Evolutionary conservation across 64 coral and sea anemone genomes (phyloP).

Genomic region (Platygyra sinensis): DNA sequence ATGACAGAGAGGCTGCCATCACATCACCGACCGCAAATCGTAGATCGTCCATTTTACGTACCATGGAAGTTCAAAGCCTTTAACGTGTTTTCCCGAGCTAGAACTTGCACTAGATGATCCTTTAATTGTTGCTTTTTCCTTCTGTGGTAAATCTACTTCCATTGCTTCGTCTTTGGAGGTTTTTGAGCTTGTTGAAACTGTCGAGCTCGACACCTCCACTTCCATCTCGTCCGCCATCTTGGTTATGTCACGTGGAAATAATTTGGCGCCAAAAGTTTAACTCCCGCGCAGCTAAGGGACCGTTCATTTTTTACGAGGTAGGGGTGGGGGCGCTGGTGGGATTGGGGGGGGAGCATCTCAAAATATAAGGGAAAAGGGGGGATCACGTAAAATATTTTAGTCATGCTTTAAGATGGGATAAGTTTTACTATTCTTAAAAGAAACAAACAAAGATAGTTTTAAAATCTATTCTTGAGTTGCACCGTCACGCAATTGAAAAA

Average conservation of each 20-base stretch:
- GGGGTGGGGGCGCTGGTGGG: too few relatives aligned
- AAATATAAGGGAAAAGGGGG: too few relatives aligned
- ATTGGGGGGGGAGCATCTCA: too few relatives aligned
- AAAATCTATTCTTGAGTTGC: too few relatives aligned
- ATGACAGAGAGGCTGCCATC: too few relatives aligned
- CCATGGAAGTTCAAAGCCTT: conserved; percentile 90
- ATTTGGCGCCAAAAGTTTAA: conserved; percentile 68
- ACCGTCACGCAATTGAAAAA: too few relatives aligned
- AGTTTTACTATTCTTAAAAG: too few relatives aligned
- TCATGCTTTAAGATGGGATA: too few relatives aligned
- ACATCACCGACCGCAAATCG: too few relatives aligned
- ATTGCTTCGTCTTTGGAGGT: conserved; percentile 48
- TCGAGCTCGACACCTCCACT: not conserved
- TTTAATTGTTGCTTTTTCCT: conserved; percentile 30
- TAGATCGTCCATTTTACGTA: conserved; percentile 22
- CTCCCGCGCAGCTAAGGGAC: not conserved
- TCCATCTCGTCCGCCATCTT: conserved; percentile 76
- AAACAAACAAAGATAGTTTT: too few relatives aligned
- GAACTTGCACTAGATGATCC: conserved; percentile 25
- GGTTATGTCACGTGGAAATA: conserved; percentile 40
- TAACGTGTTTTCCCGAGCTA: conserved; percentile 60
- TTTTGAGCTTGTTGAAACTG: not conserved
- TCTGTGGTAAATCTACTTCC: conserved; percentile 54
- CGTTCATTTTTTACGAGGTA: too few relatives aligned
- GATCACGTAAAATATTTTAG: too few relatives aligned